phyloP scores from a whole-genome alignment of 2,888 invertebrate species.

The Lithophane socia region DNA sequence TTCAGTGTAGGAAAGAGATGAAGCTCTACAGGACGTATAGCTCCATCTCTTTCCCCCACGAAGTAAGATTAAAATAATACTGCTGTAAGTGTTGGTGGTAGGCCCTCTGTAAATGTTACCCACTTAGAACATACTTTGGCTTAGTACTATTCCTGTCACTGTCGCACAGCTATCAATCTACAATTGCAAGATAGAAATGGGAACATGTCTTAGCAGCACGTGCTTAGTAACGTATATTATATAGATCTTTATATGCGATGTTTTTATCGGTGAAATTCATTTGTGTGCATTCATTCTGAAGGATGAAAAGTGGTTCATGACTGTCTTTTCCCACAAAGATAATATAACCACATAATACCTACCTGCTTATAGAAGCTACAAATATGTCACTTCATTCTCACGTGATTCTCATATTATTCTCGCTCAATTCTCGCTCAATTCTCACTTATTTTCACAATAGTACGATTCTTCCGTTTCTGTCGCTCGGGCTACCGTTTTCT shows the following conservation, averaged over 20 bases:
- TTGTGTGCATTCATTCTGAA: not conserved
- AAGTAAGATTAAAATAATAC: no score
- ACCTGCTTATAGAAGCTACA: no score
- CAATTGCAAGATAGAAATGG: not conserved
- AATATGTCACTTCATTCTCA: not conserved
- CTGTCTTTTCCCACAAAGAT: not conserved
- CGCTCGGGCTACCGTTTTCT: slow-evolving; percentile 59
- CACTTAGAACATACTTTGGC: not conserved
- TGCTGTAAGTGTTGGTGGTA: no score
- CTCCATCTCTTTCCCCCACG: no score
- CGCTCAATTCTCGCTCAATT: not conserved
- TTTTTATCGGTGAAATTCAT: not conserved
- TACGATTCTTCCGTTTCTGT: slow-evolving; percentile 48
- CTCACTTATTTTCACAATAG: slow-evolving; percentile 27
- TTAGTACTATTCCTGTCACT: not conserved
- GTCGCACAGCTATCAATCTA: no score
- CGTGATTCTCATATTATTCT: not conserved
- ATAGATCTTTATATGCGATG: not conserved
- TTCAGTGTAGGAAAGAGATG: no score
- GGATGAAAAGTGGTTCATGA: no score
- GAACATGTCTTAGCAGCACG: not conserved
- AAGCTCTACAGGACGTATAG: no score
- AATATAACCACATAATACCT: not conserved
- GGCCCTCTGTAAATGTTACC: not conserved
- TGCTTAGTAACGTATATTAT: no score